Evolutionary conservation across 2,888 invertebrate genomes (phyloP).

Genomic region (Rutpela maculata): DNA sequence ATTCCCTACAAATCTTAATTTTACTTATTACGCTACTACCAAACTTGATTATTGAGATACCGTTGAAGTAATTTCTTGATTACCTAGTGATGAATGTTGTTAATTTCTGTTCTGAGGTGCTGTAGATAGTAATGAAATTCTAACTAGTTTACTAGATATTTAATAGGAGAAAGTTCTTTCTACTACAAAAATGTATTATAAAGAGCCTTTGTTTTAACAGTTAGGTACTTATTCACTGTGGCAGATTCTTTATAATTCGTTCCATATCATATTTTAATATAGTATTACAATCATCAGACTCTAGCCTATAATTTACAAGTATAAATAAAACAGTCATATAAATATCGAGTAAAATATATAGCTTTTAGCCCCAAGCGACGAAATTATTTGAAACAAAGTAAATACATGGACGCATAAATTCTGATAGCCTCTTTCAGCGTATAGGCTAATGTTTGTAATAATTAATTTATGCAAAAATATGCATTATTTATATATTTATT

Average conservation of each 20-base stretch:
- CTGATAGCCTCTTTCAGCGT: not conserved
- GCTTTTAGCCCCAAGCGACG: not conserved
- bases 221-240: not conserved
- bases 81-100: not conserved
- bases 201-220: not conserved
- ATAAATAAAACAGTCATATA: not conserved
- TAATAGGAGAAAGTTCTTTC: not conserved
- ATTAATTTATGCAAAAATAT: not conserved
- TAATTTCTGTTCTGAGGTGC: not conserved
- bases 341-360: constrained; percentile 1
- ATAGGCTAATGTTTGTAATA: not conserved
- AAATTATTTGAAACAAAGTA: not conserved
- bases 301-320: not conserved
- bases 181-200: not conserved
- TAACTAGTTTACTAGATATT: not conserved
- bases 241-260: not conserved
- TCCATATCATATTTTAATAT: not conserved
- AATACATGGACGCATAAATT: not conserved
- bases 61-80: too few species aligned
- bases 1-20: too few species aligned
- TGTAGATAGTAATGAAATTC: not conserved
- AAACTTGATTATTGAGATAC: too few species aligned
- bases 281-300: not conserved
- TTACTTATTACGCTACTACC: too few species aligned
- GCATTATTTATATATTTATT: too few species aligned